Conservation (phyloP, 2,113 vertebrate genomes). For the Myodes glareolus region DNA sequence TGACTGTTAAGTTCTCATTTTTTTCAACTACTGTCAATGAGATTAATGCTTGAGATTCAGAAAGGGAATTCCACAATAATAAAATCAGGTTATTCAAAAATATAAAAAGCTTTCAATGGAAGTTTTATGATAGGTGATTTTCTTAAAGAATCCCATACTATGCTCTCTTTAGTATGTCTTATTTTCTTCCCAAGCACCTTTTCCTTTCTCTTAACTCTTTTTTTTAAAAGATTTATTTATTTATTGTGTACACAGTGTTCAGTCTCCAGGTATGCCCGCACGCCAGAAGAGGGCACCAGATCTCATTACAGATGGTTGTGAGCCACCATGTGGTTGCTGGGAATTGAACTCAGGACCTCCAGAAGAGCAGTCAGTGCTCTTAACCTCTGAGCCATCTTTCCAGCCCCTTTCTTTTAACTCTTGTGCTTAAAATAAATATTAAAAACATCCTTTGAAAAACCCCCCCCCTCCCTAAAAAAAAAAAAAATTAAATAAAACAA, state of each 20-base stretch:
- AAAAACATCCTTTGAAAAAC: not conserved
- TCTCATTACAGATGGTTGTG: too few relatives aligned
- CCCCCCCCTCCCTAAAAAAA: not conserved
- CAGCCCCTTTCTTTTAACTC: not conserved
- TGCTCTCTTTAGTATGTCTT: not conserved
- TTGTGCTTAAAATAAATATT: not conserved
- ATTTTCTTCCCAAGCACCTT: not conserved
- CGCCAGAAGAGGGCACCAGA: too few relatives aligned
- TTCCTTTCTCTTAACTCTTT: not conserved
- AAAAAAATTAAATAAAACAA: not conserved
- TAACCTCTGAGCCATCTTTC: too few relatives aligned
- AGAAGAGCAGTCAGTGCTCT: too few relatives aligned
- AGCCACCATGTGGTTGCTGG: too few relatives aligned
- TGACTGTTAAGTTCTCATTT: not conserved
- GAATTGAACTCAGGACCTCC: too few relatives aligned
- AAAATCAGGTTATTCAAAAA: conserved; percentile 1
- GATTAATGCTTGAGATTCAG: not conserved
- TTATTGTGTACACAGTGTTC: too few relatives aligned
- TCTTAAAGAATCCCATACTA: not conserved
- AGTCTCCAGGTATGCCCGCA: too few relatives aligned
- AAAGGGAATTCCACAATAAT: not conserved
- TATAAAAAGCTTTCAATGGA: not conserved
- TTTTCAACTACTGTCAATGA: not conserved
- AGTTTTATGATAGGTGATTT: not conserved
- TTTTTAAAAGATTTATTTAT: too few relatives aligned